Evolutionary conservation across 2,113 vertebrate species (phyloP).

Genomic region (Sturnus vulgaris): DNA sequence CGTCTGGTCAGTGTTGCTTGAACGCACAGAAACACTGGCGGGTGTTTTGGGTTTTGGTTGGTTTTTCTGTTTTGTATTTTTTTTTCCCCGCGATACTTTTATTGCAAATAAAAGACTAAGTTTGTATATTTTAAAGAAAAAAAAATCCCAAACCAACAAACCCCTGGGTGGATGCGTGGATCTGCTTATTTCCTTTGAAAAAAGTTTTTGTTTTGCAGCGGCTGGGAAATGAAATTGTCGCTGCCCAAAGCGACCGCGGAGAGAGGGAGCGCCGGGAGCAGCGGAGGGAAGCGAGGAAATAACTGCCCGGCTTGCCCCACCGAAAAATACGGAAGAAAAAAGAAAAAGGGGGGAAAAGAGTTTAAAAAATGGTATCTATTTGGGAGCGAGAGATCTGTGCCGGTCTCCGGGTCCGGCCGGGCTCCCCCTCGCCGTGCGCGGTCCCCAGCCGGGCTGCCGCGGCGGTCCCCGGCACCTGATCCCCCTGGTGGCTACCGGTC

Average conservation of each 20-base stretch:
- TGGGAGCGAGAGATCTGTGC: background rate
- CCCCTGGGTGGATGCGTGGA: background rate
- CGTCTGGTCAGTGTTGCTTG: background rate
- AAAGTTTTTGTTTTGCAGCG: constrained; percentile 44
- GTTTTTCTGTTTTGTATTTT: background rate
- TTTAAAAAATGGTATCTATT: background rate
- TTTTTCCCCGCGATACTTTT: background rate
- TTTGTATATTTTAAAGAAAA: background rate
- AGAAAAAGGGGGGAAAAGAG: accelerated
- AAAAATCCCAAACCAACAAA: background rate
- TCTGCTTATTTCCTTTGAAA: constrained; percentile 38
- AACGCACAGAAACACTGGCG: background rate
- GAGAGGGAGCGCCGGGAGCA: background rate
- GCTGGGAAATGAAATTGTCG: constrained; percentile 34
- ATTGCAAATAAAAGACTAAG: background rate
- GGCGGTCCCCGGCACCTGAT: constrained; percentile 42
- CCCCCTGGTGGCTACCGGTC: constrained; percentile 31
- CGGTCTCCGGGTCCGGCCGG: background rate
- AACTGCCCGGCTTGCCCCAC: background rate
- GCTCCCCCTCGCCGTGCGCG: background rate
- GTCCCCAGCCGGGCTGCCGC: background rate
- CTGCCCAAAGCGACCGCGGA: background rate
- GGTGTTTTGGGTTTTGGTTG: background rate
- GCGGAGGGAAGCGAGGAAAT: background rate
- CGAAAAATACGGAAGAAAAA: background rate